Evolutionary conservation across 2,888 invertebrate genomes (phyloP).

Genomic region (Eurytoma californica): DNA sequence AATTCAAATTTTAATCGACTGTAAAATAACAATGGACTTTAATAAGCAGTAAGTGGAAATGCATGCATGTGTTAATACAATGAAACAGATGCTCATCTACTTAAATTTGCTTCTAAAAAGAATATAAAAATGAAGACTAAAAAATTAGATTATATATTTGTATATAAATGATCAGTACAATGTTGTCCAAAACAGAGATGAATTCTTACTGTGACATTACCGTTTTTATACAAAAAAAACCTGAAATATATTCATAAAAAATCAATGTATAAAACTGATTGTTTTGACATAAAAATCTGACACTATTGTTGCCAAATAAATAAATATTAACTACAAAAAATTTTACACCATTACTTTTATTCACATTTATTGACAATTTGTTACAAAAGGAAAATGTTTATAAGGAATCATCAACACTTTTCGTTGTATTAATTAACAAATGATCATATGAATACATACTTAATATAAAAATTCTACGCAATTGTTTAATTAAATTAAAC

Average conservation of each 20-base stretch:
- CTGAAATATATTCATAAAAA: conserved; percentile 35
- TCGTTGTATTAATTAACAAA: conserved; percentile 19
- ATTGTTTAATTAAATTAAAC: conserved; percentile 13
- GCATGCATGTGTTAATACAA: background rate
- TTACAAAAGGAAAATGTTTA: background rate
- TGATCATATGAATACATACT: conserved; percentile 15
- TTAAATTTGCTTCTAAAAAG: conserved; percentile 33
- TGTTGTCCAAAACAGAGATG: conserved; percentile 48
- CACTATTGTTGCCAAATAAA: conserved; percentile 48
- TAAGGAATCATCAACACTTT: background rate
- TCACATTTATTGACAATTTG: conserved; percentile 14
- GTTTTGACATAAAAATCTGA: conserved; percentile 34
- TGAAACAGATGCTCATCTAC: conserved; percentile 26
- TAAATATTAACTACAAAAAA: conserved; percentile 40
- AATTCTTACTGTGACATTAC: conserved; percentile 49
- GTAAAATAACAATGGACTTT: conserved; percentile 18
- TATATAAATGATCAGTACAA: conserved; percentile 63
- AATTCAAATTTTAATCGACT: conserved; percentile 30
- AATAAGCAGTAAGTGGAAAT: conserved; percentile 42
- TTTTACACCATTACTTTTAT: conserved; percentile 14
- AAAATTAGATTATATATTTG: conserved; percentile 67
- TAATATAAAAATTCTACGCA: conserved; percentile 15
- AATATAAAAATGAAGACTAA: conserved; percentile 44
- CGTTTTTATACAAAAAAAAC: conserved; percentile 43
- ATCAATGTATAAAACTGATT: conserved; percentile 28